These are phyloP conservation scores for Fulica atra DNA, from an alignment of 2,113 vertebrate genomes.

Conservation along the genomic window DNA sequence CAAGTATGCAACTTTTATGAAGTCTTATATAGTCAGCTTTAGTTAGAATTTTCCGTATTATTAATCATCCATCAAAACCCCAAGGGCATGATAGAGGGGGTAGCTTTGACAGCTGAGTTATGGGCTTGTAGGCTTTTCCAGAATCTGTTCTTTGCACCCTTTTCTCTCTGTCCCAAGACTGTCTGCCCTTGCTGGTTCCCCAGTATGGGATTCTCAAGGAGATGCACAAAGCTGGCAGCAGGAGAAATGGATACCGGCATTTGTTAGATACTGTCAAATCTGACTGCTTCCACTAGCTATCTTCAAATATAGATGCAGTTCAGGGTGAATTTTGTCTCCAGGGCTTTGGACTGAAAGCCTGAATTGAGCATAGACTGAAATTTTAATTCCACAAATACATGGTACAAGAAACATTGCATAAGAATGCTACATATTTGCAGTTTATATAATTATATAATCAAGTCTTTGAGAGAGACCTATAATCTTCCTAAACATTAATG, in stretches of 20 bases:
- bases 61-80: not conserved
- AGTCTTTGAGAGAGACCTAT: not conserved
- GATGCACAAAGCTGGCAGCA: not conserved
- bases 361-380: not conserved
- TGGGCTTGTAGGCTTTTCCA: not conserved
- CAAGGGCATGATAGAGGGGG: not conserved
- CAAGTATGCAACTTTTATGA: not conserved
- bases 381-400: slow-evolving; percentile 10
- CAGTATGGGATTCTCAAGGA: not conserved
- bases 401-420: not conserved
- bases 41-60: not conserved
- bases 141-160: not conserved
- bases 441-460: not conserved
- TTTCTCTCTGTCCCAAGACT: not conserved
- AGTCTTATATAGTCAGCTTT: not conserved
- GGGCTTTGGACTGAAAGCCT: not conserved
- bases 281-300: not conserved
- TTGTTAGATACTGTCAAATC: not conserved
- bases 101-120: not conserved
- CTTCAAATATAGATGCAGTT: not conserved
- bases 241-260: not conserved
- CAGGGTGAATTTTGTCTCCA: not conserved
- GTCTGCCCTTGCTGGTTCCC: not conserved
- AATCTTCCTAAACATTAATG: slow-evolving; percentile 2
- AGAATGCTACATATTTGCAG: not conserved